Evolutionary conservation across 2,797 vertebrate genomes (phyloP).

Genomic region (Mormyrops boulengeri): DNA sequence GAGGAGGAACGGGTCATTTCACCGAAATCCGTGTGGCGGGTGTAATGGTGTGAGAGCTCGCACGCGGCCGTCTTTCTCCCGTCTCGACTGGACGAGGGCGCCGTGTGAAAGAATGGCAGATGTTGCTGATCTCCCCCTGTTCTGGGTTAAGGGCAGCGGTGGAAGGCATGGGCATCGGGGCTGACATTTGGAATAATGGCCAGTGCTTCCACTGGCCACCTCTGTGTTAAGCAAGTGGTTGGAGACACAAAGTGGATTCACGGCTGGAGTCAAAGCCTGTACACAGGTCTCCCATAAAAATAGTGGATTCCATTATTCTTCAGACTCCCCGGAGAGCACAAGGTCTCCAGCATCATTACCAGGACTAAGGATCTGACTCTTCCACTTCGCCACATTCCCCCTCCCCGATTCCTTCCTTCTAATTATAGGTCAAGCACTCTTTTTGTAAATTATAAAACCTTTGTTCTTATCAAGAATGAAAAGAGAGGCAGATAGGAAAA

Average conservation of each 20-base stretch:
- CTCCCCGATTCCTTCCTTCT: constrained; percentile 77
- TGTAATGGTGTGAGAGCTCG: not conserved
- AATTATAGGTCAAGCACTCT: constrained; percentile 99
- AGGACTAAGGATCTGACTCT: constrained; percentile 94
- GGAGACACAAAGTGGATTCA: constrained; percentile 74
- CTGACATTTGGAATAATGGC: constrained; percentile 72
- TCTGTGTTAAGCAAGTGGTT: constrained; percentile 74
- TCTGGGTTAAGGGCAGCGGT: constrained; percentile 52
- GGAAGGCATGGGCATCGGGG: constrained; percentile 45
- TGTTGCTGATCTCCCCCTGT: constrained; percentile 39
- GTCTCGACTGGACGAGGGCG: constrained; percentile 38
- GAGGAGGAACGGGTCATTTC: constrained; percentile 35
- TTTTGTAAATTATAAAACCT: constrained; percentile 98
- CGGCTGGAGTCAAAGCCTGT: constrained; percentile 68
- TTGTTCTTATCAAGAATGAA: constrained; percentile 91
- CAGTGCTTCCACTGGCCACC: constrained; percentile 71
- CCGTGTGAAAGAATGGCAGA: constrained; percentile 14
- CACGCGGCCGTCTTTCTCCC: not conserved
- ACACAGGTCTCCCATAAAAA: constrained; percentile 92
- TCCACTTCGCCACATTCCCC: constrained; percentile 60
- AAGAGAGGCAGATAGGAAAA: constrained; percentile 57
- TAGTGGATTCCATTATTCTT: constrained; percentile 99
- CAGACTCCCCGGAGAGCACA: constrained; percentile 80
- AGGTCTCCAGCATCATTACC: constrained; percentile 99
- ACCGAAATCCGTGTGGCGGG: not conserved